phyloP scores from a whole-genome alignment of 2,797 vertebrate genomes.

The Pampus argenteus region DNA sequence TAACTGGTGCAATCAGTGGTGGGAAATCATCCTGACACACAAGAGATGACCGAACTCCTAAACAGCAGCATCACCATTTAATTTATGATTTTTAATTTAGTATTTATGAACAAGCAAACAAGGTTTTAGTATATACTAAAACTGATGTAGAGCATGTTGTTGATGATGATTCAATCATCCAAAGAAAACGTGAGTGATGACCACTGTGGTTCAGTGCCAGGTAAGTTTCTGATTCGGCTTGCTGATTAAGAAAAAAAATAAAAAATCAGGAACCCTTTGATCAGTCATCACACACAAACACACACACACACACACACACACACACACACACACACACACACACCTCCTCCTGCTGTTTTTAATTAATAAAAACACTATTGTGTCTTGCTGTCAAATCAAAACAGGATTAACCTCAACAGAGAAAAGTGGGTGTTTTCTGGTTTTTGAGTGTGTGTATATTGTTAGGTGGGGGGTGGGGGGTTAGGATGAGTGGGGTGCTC shows the following conservation, averaged over 20 bases:
- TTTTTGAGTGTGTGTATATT: neutral
- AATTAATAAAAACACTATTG: conserved; percentile 71
- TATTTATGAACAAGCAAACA: too few relatives aligned
- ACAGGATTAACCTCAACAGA: conserved; percentile 66
- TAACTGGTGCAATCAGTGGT: too few relatives aligned
- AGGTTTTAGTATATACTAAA: neutral
- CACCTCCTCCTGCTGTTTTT: conserved; percentile 64
- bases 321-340: conserved; percentile 30
- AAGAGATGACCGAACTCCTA: too few relatives aligned
- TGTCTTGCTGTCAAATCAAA: conserved; percentile 62
- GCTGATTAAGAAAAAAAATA: too few relatives aligned
- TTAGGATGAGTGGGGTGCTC: neutral
- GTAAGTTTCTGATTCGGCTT: too few relatives aligned
- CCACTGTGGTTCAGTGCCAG: too few relatives aligned
- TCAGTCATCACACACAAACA: too few relatives aligned
- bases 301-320: conserved; percentile 3
- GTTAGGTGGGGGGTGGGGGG: too few relatives aligned
- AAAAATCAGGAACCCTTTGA: too few relatives aligned
- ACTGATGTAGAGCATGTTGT: neutral
- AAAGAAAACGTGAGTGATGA: too few relatives aligned
- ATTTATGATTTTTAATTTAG: neutral
- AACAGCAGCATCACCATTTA: neutral
- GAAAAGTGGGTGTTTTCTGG: neutral
- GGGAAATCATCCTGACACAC: too few relatives aligned
- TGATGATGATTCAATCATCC: too few relatives aligned